Conservation (phyloP, 2,888 invertebrate genomes). For the Bembecia ichneumoniformis region DNA sequence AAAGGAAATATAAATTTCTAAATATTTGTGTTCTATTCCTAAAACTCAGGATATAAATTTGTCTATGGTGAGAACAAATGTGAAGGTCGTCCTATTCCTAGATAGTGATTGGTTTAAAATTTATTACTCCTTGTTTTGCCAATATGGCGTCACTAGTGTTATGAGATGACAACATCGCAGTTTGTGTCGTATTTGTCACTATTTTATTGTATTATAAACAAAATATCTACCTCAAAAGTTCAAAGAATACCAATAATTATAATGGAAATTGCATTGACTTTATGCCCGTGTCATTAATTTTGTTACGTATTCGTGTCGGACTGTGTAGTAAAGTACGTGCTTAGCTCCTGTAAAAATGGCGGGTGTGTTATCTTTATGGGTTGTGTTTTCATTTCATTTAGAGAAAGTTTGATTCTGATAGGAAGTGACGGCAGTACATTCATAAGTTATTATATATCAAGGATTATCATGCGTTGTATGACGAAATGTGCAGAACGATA, state of each 20-base stretch:
- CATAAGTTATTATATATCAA: constrained; percentile 18
- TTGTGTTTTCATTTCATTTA: constrained; percentile 62
- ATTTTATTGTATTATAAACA: neutral
- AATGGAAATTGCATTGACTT: constrained; percentile 33
- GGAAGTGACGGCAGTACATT: constrained; percentile 24
- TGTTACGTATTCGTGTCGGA: constrained; percentile 37
- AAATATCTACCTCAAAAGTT: constrained; percentile 53
- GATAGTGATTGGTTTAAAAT: constrained; percentile 6
- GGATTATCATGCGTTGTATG: constrained; percentile 16
- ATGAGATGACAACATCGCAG: constrained; percentile 73
- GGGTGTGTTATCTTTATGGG: constrained; percentile 69
- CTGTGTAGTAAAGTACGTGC: constrained; percentile 44
- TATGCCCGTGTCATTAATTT: constrained; percentile 20
- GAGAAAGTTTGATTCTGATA: constrained; percentile 37
- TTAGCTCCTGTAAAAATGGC: constrained; percentile 67
- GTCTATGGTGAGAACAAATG: neutral
- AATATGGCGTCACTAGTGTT: constrained; percentile 71
- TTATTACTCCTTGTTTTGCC: constrained; percentile 40
- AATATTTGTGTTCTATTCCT: too few species aligned
- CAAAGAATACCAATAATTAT: constrained; percentile 43
- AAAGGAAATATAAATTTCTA: too few species aligned
- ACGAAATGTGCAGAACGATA: constrained; percentile 41
- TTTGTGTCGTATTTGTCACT: constrained; percentile 61
- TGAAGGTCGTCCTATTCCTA: neutral
- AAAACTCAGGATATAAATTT: too few species aligned